Evolutionary conservation across 1,140 invertebrate genomes (phyloP), one percentile per base, ranked within the genome.

Genomic region (Lutraria rhynchaena): DNA sequence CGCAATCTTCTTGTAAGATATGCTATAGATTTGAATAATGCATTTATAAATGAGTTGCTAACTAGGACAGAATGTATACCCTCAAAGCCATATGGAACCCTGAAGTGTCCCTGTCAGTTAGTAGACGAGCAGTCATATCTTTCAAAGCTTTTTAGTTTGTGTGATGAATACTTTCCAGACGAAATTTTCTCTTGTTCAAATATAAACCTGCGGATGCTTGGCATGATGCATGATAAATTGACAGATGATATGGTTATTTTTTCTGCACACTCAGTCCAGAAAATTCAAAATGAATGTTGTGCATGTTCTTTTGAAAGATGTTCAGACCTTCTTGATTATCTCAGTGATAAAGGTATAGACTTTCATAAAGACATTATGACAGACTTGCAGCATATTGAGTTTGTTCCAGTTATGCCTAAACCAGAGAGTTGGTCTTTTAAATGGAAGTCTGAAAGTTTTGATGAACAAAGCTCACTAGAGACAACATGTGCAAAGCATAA

Each of bases 371-470:
- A 53, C 0, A 29, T 82, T 1, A 33, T 53, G 15, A 0, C 49
- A 19, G n/a, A 61, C 4, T 4, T 87, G 22, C 35, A 49, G 17
- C 15, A 53, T 15, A 69, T 71, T 17, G 27, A n/a, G 55, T 85
- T 87, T 63, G 44, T 85, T 17, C 81, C 82, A 24, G 77, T 82
- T 13, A 44, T 70, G 15, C n/a, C 27, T 15, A 75, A 69, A 53
- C 85, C 85, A 41, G 4, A 37, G 0, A 51, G 60, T 9, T 86
- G 85, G 85, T 27, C 31, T 5, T 81, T 81, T 46, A 55, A 58
- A 3, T 86, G 85, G 85, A 58, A 75, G 17, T 57, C 69, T 4
- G 69, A 71, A 19, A 55, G n/a, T 67, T 67, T 49, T 31, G 19
- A 7, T 22, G 37, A 27, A 7, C 3, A 46, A 46, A 46, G n/a